Evolutionary conservation across 53 echinoderm and acorn worm genomes (phyloP).

Genomic region (Holothuria leucospilota): DNA sequence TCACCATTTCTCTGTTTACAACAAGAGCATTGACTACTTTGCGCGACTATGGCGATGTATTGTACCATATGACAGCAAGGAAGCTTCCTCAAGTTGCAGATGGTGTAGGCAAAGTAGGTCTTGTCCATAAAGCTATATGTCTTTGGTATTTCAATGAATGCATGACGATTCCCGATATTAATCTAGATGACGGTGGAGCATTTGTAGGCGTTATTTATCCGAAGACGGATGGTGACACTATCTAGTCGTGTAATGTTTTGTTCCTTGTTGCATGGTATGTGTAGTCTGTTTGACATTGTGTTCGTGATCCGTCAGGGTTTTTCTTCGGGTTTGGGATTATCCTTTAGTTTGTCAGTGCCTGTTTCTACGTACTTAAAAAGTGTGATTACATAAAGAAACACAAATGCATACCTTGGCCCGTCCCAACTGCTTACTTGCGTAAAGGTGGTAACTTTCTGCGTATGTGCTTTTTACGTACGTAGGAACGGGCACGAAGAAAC

Average conservation of each 20-base stretch:
- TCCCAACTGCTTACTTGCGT: not conserved
- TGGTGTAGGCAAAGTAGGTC: constrained; percentile 9
- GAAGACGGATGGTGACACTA: not conserved
- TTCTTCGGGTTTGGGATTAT: no score
- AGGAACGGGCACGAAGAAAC: no score
- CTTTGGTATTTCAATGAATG: constrained; percentile 38
- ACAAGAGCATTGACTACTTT: not conserved
- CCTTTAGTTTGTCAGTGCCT: no score
- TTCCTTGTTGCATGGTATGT: no score
- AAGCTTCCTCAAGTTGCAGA: not conserved
- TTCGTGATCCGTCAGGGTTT: no score
- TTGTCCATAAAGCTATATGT: constrained; percentile 14
- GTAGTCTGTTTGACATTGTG: no score
- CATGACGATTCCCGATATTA: not conserved
- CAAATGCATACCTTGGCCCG: constrained; percentile 32
- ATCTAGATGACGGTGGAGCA: not conserved
- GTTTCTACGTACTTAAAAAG: no score
- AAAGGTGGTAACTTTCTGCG: no score
- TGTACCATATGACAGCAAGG: constrained; percentile 16
- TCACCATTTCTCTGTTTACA: constrained; percentile 3
- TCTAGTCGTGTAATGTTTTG: no score
- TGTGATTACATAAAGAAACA: not conserved
- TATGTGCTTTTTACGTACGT: no score
- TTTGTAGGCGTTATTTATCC: not conserved
- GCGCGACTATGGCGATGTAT: constrained; percentile 10